Base-by-base conservation (phyloP, 2,797 vertebrate genomes). In the Melanotaenia boesemani region DNA sequence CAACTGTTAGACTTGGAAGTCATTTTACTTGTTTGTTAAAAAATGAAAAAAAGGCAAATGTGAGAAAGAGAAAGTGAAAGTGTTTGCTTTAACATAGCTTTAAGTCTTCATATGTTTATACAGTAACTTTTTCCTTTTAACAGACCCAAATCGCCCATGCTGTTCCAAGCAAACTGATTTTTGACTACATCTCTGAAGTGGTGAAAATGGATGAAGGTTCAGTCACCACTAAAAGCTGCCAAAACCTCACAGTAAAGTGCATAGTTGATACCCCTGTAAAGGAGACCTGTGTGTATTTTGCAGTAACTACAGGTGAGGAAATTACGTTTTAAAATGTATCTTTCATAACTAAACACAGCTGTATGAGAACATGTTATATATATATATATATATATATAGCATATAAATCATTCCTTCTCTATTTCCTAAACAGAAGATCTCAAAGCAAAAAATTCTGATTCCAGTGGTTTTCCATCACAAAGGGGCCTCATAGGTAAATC, bases 221-320 rank as follows among this genome's bases (percentile, higher is more conserved):
- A 0, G 3, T 89, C 0, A 26, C 32, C 9, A 83, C 59, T 1
- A 36, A 0, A n/a, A 0, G 1, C 1, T 91, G 88, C 60, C 2
- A 0, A 10, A 58, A 78, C 9, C 9, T 88, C 3, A 2, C 0
- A 6, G 1, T 85, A 1, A 0, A 28, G 26, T 73, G 32, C 26
- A 0, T 26, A 2, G 0, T 0, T 30, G 0, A 1, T 0, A 0
- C 0, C 0, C 8, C 36, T 37, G 0, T 66, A 1, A 0, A 0
- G 0, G 77, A 88, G 2, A 4, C 0, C 0, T 70, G 61, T 1
- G 0, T 1, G 5, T 0, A 16, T 0, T 65, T 61, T 11, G 62
- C 15, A 16, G 32, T 7, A 3, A 74, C 1, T 0, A 12, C 22
- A 54, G 63, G 84, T 86, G 68, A 81, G 74, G 11, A 24, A 20